These are phyloP conservation scores for Selenia dentaria DNA, from an alignment of 2,888 invertebrate species.

Conservation along the genomic window DNA sequence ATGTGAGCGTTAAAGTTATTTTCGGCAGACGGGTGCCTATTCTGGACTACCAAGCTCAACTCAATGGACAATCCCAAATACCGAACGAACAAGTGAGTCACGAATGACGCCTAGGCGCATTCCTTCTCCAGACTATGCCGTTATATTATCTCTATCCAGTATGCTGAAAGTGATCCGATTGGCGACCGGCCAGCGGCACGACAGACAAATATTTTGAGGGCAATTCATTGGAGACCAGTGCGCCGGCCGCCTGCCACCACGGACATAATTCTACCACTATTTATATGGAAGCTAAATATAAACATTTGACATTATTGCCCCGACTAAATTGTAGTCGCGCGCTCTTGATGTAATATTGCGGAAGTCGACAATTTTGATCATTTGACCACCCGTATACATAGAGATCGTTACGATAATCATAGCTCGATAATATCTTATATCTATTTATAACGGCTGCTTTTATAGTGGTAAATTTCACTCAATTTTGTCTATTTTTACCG, in stretches of 20 bases:
- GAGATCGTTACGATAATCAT: conserved; percentile 30
- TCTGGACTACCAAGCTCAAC: conserved; percentile 14
- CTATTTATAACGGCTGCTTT: too few species aligned
- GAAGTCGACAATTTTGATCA: conserved; percentile 53
- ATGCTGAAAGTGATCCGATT: conserved; percentile 76
- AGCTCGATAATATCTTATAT: conserved; percentile 8
- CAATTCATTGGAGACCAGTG: conserved; percentile 68
- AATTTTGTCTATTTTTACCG: neutral
- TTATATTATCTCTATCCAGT: conserved; percentile 64
- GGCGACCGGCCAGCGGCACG: conserved; percentile 70
- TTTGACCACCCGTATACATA: conserved; percentile 27
- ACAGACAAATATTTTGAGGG: conserved; percentile 80
- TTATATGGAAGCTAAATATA: conserved; percentile 70
- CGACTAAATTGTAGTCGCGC: conserved; percentile 48
- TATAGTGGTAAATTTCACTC: neutral
- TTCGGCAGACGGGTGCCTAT: neutral
- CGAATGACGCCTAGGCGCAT: conserved; percentile 40
- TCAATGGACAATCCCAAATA: conserved; percentile 39
- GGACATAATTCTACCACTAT: conserved; percentile 69
- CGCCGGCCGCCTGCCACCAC: conserved; percentile 46
- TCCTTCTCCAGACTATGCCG: conserved; percentile 52
- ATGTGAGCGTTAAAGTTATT: too few species aligned
- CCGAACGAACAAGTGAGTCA: conserved; percentile 49
- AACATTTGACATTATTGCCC: conserved; percentile 64
- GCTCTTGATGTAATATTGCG: conserved; percentile 42